Evolutionary conservation across 2,113 vertebrate species (phyloP), one percentile per base, ranked within the genome.

Genomic region (Oreochromis niloticus): DNA sequence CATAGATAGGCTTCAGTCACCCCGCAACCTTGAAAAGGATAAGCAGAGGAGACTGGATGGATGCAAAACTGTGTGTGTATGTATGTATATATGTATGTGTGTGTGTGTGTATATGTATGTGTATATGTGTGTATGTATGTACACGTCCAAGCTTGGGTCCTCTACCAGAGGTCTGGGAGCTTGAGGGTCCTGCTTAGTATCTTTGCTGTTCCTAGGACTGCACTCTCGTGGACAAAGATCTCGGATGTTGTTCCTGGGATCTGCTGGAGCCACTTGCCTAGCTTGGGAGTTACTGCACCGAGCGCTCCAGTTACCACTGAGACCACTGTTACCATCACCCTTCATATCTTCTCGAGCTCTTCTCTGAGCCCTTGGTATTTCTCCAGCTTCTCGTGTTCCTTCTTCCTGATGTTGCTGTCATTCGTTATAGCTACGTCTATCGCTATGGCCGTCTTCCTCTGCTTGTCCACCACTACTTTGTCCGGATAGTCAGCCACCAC

Each of bases 41-140:
- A 50, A 9, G 7, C 19, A 19, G 48, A 50, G 48, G 48, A 19
- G 48, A 50, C 7, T 52, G 0, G 0, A 3, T 54, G 50, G 9
- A n/a, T 54, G 50, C 50, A 54, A 54, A 54, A 54, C 50, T 54
- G 8, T 52, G 50, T 5, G 17, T 19, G 48, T 7, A 6, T 16
- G 14, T 1, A 6, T 4, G 2, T 1, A 6, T 32, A 2, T 32
- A 3, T 7, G 46, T 1, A 6, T 41, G 24, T 24, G 22, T 24
- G 22, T 24, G 22, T 24, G 22, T 24, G 2, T 24, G 2, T 24
- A 2, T 24, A 24, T 24, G 22, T 24, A 2, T 24, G 22, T 24
- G 22, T 24, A 24, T 24, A 6, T 16, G 13, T 3, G 1, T 1
- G 5, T 32, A 6, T 32, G 3, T 6, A n/a, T n/a, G n/a, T n/a